Evolutionary conservation across 2,888 invertebrate species (phyloP).

Genomic region (Orthonevra nobilis): DNA sequence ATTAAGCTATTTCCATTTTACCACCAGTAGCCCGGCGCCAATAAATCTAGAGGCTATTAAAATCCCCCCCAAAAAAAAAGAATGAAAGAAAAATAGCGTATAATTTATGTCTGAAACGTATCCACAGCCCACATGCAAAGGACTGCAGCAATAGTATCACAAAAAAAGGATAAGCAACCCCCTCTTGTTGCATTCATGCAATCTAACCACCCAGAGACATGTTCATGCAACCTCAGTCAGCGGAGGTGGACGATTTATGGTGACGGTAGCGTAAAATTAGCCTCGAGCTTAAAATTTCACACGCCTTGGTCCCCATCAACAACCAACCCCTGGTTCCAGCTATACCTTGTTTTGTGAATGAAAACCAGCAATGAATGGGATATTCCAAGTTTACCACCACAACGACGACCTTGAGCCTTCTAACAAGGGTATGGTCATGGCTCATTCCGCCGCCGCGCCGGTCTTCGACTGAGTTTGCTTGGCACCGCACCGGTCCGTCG

Average conservation of each 20-base stretch:
- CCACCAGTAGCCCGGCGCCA: conserved; percentile 29
- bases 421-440: conserved; percentile 49
- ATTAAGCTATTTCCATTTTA: too few species aligned
- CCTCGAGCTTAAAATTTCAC: conserved; percentile 38
- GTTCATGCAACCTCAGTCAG: background rate
- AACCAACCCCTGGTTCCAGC: background rate
- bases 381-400: conserved; percentile 25
- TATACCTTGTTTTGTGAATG: conserved; percentile 40
- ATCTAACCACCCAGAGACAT: background rate
- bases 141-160: too few species aligned
- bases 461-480: conserved; percentile 13
- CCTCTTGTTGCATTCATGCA: conserved; percentile 31
- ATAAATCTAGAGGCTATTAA: conserved; percentile 49
- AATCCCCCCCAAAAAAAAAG: conserved; percentile 8
- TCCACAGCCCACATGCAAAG: conserved; percentile 34
- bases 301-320: background rate
- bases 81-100: background rate
- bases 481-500: conserved; percentile 17
- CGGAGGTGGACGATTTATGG: conserved; percentile 39
- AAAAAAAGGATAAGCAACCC: too few species aligned
- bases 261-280: conserved; percentile 45
- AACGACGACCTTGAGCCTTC: conserved; percentile 43
- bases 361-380: conserved; percentile 44
- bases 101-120: background rate
- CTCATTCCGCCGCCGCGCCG: background rate